phyloP scores from a whole-genome alignment of 2,113 vertebrate genomes.

The Echinops telfairi region DNA sequence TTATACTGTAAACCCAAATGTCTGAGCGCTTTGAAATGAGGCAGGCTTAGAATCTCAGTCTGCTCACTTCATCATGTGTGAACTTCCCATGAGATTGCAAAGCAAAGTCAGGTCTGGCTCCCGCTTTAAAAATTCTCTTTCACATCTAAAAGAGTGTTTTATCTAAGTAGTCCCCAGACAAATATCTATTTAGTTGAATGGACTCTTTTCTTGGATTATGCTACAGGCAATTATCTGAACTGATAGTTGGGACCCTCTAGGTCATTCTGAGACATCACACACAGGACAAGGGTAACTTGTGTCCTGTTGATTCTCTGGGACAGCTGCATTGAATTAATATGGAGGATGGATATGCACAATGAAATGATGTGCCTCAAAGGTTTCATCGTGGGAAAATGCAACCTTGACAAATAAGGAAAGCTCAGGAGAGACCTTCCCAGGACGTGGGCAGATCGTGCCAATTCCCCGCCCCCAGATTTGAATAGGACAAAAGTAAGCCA shows the following conservation, averaged over 20 bases:
- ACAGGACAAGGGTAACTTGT: slow-evolving; percentile 52
- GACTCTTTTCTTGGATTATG: slow-evolving; percentile 50
- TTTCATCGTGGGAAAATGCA: slow-evolving; percentile 45
- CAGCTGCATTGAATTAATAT: slow-evolving; percentile 71
- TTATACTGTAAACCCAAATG: background rate
- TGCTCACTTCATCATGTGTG: background rate
- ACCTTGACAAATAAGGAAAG: slow-evolving; percentile 46
- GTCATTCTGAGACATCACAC: slow-evolving; percentile 58
- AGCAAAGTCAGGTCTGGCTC: background rate
- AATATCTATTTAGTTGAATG: background rate
- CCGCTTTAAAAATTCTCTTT: background rate
- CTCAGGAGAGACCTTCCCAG: slow-evolving; percentile 40
- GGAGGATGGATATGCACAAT: slow-evolving; percentile 51
- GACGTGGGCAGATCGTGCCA: background rate
- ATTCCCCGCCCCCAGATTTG: background rate
- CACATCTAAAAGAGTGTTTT: background rate
- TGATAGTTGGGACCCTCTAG: slow-evolving; percentile 52
- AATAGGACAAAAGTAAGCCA: slow-evolving; percentile 25
- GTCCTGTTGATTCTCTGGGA: slow-evolving; percentile 41
- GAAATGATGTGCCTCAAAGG: slow-evolving; percentile 58
- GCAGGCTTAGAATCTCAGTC: background rate
- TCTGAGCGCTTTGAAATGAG: background rate
- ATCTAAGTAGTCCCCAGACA: background rate
- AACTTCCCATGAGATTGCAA: background rate
- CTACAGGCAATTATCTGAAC: slow-evolving; percentile 23